Percentiles rank a stretch among this genome's conserved stretches.
Evolutionary conservation across 2,888 invertebrate genomes (phyloP).

Genomic region (Trisateles emortualis): DNA sequence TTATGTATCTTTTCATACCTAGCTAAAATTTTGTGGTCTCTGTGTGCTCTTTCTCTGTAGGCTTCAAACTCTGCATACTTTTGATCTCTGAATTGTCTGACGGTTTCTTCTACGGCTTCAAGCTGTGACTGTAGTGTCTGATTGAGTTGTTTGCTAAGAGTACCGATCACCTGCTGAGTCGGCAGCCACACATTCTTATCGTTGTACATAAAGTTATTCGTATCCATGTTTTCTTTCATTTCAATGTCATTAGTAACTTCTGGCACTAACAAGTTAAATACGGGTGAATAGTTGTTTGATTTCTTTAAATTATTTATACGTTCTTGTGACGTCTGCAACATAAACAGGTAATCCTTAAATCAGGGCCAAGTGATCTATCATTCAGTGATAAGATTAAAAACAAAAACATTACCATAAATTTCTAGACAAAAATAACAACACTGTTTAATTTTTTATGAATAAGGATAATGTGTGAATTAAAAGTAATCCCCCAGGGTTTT

Average conservation of each 20-base stretch:
- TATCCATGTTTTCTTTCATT: slow-evolving; percentile 81
- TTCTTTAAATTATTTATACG: slow-evolving; percentile 87
- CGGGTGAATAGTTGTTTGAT: slow-evolving; percentile 89
- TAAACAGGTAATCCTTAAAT: slow-evolving; percentile 36
- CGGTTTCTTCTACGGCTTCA: slow-evolving; percentile 90
- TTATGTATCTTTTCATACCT: too few species aligned
- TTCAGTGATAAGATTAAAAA: slow-evolving; percentile 36
- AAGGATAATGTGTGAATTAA: too few species aligned
- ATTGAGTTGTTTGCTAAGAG: slow-evolving; percentile 89
- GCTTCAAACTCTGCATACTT: slow-evolving; percentile 92
- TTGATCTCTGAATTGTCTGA: slow-evolving; percentile 91
- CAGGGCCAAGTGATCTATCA: slow-evolving; percentile 27
- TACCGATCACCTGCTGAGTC: slow-evolving; percentile 85
- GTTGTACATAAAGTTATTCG: slow-evolving; percentile 69
- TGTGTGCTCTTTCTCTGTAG: slow-evolving; percentile 90
- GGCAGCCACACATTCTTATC: slow-evolving; percentile 77
- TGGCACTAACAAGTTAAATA: slow-evolving; percentile 90
- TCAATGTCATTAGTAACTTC: slow-evolving; percentile 83
- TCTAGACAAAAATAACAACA: slow-evolving; percentile 3
- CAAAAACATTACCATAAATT: slow-evolving; percentile 23
- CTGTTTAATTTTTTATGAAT: background rate
- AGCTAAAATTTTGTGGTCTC: slow-evolving; percentile 90
- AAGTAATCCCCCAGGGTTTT: too few species aligned
- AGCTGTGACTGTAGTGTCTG: slow-evolving; percentile 90
- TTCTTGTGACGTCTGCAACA: slow-evolving; percentile 86